Percentiles rank a stretch among this genome's conserved stretches.
Evolutionary conservation across 2,888 invertebrate genomes (phyloP).

Genomic region (Physocephala rufipes): DNA sequence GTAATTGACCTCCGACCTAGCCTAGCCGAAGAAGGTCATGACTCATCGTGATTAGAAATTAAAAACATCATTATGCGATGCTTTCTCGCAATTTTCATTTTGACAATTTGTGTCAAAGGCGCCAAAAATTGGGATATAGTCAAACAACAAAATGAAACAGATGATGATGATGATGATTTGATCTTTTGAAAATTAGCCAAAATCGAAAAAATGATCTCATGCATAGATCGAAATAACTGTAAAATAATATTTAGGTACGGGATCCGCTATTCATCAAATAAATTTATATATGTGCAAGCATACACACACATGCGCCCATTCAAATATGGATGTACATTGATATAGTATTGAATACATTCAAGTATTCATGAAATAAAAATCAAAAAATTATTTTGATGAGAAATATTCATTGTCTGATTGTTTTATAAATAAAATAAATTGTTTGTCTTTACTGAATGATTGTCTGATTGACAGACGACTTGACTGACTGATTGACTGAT

Average conservation of each 20-base stretch:
- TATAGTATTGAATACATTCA: background rate
- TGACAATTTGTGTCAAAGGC: too few species aligned
- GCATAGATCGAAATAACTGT: constrained; percentile 42
- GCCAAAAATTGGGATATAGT: constrained; percentile 14
- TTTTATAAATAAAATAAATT: too few species aligned
- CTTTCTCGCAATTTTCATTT: too few species aligned
- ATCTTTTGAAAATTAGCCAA: constrained; percentile 49
- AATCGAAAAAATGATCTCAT: constrained; percentile 56
- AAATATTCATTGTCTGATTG: too few species aligned
- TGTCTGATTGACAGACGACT: too few species aligned
- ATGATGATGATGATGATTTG: constrained; percentile 35
- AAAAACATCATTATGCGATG: too few species aligned
- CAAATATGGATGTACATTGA: too few species aligned
- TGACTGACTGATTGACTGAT: too few species aligned
- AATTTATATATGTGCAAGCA: constrained; percentile 4
- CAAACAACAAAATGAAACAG: background rate
- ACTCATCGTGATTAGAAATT: too few species aligned
- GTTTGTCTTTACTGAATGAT: too few species aligned
- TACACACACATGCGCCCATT: constrained; percentile 15
- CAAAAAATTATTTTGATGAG: constrained; percentile 7
- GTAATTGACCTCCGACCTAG: too few species aligned
- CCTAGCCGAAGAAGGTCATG: too few species aligned
- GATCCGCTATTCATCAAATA: constrained; percentile 36
- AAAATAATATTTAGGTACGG: constrained; percentile 39
- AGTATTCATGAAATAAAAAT: constrained; percentile 20